Percentiles rank a stretch among this genome's conserved stretches.
Conservation (phyloP, 2,113 vertebrate species). For the Oxygymnocypris stewartii region DNA sequence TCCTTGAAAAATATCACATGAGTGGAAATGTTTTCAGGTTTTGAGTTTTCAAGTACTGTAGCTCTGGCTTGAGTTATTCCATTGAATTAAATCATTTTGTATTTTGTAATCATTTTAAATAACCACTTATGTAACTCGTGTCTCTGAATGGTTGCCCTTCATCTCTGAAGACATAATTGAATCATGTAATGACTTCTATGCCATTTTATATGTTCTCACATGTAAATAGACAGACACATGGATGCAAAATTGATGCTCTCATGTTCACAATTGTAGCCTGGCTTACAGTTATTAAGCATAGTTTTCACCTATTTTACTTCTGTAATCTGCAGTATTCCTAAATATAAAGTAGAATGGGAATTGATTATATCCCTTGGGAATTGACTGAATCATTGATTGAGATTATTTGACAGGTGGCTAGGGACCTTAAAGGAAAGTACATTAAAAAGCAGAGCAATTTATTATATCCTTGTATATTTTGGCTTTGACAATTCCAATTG, state of each 20-base stretch:
- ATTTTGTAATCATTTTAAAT: background rate
- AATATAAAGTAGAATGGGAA: background rate
- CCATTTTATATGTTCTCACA: background rate
- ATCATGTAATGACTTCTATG: conserved; percentile 10
- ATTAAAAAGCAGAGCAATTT: background rate
- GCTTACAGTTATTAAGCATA: background rate
- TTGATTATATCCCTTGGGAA: background rate
- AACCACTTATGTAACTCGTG: background rate
- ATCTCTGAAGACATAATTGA: background rate
- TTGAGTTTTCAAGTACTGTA: background rate
- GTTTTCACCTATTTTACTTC: background rate
- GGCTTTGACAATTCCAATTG: background rate
- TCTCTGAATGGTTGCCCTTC: background rate
- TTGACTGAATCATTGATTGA: background rate
- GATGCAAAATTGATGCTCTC: background rate
- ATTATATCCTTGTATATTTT: background rate
- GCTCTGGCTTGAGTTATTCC: background rate
- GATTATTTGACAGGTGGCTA: background rate
- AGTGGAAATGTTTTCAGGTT: background rate
- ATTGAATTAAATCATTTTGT: background rate
- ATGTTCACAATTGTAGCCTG: background rate
- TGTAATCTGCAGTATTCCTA: background rate
- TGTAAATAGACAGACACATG: background rate
- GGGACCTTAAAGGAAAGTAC: background rate
- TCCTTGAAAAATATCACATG: background rate